Evolutionary conservation across 2,113 vertebrate genomes (phyloP).

Genomic region (Entomyzon cyanotis): DNA sequence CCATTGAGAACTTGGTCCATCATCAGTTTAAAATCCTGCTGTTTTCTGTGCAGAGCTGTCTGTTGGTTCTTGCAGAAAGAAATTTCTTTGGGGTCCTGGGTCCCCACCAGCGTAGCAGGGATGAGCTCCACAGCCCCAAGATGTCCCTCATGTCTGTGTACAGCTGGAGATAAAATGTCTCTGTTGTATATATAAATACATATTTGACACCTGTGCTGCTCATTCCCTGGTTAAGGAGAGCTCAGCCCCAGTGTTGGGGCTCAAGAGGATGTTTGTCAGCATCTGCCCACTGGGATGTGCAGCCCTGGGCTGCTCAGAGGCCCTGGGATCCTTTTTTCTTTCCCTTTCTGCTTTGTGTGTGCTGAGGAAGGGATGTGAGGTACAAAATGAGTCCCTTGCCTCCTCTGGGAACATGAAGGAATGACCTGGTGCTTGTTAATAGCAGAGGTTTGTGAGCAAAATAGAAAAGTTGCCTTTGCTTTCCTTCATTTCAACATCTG

Average conservation of each 20-base stretch:
- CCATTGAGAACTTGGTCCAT: rapidly evolving
- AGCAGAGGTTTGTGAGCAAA: not conserved
- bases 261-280: not conserved
- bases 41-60: not conserved
- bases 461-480: not conserved
- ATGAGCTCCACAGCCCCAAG: not conserved
- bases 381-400: not conserved
- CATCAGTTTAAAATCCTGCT: not conserved
- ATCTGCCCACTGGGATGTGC: not conserved
- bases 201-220: not conserved
- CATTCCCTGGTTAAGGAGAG: not conserved
- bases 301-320: not conserved
- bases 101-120: not conserved
- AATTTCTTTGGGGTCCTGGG: not conserved
- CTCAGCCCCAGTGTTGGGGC: not conserved
- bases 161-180: rapidly evolving
- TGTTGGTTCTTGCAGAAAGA: not conserved
- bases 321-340: not conserved
- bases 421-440: not conserved
- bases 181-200: rapidly evolving
- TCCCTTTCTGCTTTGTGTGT: not conserved
- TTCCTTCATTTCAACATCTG: not conserved
- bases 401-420: not conserved
- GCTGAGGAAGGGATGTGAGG: not conserved
- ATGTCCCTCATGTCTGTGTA: rapidly evolving